Evolutionary conservation across 64 coral and sea anemone genomes (phyloP).

Genomic region (Montipora sp.): DNA sequence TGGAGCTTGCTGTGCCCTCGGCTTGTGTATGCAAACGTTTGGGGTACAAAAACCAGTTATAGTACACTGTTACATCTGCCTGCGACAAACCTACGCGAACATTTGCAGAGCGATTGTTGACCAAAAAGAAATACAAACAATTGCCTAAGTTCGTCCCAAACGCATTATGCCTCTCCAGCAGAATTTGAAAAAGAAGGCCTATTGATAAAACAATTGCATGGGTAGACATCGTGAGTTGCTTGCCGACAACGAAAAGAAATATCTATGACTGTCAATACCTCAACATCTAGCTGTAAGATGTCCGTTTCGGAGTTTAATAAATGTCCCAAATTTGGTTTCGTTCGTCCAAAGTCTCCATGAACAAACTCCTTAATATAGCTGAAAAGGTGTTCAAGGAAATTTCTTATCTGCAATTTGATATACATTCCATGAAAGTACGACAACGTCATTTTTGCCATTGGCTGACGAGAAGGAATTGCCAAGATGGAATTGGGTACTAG

Average conservation of each 20-base stretch:
- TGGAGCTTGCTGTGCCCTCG: background rate
- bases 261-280: conserved; percentile 46
- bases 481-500: no score
- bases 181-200: no score
- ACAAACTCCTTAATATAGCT: conserved; percentile 99
- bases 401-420: background rate
- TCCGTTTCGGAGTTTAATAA: conserved; percentile 80
- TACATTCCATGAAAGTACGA: background rate
- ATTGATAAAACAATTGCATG: background rate
- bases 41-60: background rate
- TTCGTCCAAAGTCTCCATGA: conserved; percentile 97
- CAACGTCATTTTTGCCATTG: no score
- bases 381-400: conserved; percentile 52
- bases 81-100: background rate
- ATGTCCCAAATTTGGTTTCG: conserved; percentile 79
- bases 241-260: no score
- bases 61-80: background rate
- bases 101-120: background rate
- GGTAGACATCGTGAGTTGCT: no score
- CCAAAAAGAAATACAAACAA: no score
- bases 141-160: no score
- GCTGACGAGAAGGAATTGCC: no score
- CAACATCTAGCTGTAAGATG: conserved; percentile 94
- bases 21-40: background rate
- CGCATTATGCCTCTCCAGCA: no score